Evolutionary conservation across 64 coral and sea anemone species (phyloP).

Genomic region (Actinia equina): DNA sequence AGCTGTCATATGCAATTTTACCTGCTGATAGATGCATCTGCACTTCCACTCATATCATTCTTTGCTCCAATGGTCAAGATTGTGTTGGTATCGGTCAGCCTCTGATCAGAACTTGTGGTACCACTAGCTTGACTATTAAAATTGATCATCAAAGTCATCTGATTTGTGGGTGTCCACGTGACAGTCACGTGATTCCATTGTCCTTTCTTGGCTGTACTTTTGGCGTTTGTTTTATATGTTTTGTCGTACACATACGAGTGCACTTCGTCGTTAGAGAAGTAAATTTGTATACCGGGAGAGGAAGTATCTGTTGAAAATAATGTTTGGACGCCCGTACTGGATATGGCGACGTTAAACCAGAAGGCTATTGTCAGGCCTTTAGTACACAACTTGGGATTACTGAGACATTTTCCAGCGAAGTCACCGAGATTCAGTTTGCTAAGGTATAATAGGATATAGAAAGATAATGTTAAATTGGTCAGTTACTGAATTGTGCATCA

Average conservation of each 20-base stretch:
- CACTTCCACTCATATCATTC: slow-evolving; percentile 7
- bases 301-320: background rate
- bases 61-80: background rate
- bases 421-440: slow-evolving; percentile 32
- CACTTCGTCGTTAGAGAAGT: background rate
- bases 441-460: background rate
- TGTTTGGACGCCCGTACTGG: background rate
- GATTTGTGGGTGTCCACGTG: background rate
- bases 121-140: background rate
- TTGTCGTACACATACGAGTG: background rate
- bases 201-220: background rate
- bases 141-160: background rate
- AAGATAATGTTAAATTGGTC: background rate
- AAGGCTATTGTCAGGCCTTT: slow-evolving; percentile 38
- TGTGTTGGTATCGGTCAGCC: background rate
- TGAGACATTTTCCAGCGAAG: slow-evolving; percentile 34
- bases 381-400: slow-evolving; percentile 16
- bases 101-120: background rate
- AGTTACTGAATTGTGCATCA: too few relatives aligned
- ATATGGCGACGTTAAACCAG: slow-evolving; percentile 16
- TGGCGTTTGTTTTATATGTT: background rate
- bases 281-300: background rate
- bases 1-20: background rate
- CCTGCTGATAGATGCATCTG: slow-evolving; percentile 16
- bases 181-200: slow-evolving; percentile 14